Evolutionary conservation across 2,888 invertebrate species (phyloP).

Genomic region (Eueremaeus valkanovi): DNA sequence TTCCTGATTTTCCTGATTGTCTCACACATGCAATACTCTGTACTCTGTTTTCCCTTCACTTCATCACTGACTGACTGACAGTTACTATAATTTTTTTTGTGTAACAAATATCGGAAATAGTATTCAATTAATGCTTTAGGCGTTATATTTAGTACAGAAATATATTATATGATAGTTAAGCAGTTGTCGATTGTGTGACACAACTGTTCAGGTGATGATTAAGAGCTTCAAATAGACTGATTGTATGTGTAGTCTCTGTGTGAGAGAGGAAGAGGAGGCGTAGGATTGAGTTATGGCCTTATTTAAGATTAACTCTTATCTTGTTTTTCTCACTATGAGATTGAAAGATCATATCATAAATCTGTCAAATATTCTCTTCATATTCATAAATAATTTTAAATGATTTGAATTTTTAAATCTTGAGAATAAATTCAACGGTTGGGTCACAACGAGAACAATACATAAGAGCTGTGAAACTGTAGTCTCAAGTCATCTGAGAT

Average conservation of each 20-base stretch:
- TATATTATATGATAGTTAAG: no score
- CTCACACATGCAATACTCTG: neutral
- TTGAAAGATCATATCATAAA: neutral
- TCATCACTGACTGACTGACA: no score
- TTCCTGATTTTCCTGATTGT: conserved; percentile 7
- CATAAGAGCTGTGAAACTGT: neutral
- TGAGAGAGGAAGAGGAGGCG: neutral
- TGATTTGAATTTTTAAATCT: neutral
- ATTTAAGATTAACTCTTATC: neutral
- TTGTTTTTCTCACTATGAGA: neutral
- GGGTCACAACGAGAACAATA: conserved; percentile 15
- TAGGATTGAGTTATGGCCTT: conserved; percentile 27
- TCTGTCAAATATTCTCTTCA: neutral
- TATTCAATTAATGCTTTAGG: conserved; percentile 11
- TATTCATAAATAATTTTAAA: neutral
- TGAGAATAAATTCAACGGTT: neutral
- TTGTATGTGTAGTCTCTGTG: no score
- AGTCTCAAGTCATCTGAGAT: neutral
- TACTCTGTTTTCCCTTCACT: neutral
- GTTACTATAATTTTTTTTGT: neutral
- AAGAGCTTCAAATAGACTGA: neutral
- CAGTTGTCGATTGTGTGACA: conserved; percentile 25
- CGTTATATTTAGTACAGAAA: neutral
- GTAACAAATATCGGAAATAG: neutral
- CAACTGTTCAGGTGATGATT: conserved; percentile 26